phyloP scores from a whole-genome alignment of 2,797 vertebrate species.

The Poecilia picta region DNA sequence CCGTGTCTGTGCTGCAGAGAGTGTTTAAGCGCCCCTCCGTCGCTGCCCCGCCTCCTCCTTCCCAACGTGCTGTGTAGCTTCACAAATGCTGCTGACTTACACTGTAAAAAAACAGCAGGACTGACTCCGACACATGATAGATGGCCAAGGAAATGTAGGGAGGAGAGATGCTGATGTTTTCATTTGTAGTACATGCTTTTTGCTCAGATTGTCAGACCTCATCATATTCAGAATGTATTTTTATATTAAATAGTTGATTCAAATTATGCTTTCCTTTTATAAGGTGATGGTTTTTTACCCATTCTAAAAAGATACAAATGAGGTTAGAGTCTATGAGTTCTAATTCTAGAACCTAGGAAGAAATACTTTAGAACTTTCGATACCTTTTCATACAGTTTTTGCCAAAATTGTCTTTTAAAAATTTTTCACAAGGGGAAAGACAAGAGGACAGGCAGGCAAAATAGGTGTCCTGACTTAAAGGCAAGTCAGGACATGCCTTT shows the following conservation, averaged over 20 bases:
- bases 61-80: constrained; percentile 25
- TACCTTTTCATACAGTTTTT: not conserved
- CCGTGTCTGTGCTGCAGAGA: constrained; percentile 62
- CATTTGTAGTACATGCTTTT: constrained; percentile 12
- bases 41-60: constrained; percentile 5
- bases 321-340: not conserved
- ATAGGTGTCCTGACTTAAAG: not conserved
- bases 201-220: constrained; percentile 39
- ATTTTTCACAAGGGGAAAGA: not conserved
- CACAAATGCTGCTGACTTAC: constrained; percentile 55
- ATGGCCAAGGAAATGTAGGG: constrained; percentile 37
- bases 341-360: not conserved
- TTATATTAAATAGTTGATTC: constrained; percentile 27
- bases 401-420: not conserved
- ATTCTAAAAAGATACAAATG: not conserved
- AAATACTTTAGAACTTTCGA: too few species aligned
- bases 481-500: not conserved
- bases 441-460: not conserved
- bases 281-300: not conserved
- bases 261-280: not conserved
- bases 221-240: constrained; percentile 28
- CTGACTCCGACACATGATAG: constrained; percentile 56
- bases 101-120: constrained; percentile 46
- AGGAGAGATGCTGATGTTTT: constrained; percentile 38
- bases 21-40: constrained; percentile 35